phyloP scores from a whole-genome alignment of 92 coral and sea anemone genomes.

The Meandrina meandrites region DNA sequence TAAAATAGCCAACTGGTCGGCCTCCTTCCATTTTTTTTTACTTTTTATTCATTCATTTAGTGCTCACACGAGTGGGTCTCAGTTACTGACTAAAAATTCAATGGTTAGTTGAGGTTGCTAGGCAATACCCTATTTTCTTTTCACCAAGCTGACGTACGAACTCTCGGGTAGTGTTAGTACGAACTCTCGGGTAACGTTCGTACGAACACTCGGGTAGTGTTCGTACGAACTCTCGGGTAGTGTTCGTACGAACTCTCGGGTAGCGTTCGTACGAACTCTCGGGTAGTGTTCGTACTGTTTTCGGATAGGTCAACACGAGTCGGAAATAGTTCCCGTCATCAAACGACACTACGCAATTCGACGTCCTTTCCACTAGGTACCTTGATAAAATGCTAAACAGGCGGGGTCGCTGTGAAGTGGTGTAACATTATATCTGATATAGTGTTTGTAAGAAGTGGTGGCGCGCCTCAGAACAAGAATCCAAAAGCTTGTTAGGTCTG shows the following conservation, averaged over 20 bases:
- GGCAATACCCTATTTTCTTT: background rate
- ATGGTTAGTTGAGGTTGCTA: background rate
- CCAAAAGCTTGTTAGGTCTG: slow-evolving; percentile 35
- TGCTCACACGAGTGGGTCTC: background rate
- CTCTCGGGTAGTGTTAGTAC: background rate
- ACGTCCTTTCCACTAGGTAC: background rate
- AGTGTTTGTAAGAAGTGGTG: slow-evolving; percentile 76
- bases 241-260: background rate
- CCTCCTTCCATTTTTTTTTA: too few relatives aligned
- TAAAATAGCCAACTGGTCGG: too few relatives aligned
- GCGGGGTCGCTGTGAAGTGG: background rate
- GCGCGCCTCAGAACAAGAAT: slow-evolving; percentile 33
- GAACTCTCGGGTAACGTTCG: background rate
- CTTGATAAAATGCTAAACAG: background rate
- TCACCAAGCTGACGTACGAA: background rate
- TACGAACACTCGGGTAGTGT: background rate
- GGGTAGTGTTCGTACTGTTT: background rate
- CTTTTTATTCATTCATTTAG: background rate
- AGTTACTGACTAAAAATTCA: background rate
- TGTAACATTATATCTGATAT: slow-evolving; percentile 58
- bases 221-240: background rate
- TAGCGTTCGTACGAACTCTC: background rate
- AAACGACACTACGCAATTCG: background rate
- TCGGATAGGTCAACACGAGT: background rate
- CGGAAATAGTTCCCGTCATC: background rate